These are phyloP conservation scores for Rachycentron canadum DNA, from an alignment of 2,797 vertebrate species.

Conservation along the genomic window DNA sequence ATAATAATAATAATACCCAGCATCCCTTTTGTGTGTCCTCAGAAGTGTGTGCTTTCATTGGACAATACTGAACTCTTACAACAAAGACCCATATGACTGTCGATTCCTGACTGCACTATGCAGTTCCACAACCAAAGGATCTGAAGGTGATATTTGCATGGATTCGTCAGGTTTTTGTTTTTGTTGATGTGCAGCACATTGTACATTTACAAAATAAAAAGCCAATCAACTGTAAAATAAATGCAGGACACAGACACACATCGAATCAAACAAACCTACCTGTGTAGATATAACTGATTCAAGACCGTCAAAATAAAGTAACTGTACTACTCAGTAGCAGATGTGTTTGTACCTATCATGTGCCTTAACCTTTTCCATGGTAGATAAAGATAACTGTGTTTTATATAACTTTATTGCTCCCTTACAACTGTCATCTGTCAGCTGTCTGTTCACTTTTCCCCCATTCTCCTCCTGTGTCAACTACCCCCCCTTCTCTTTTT, in stretches of 20 bases:
- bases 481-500: slow-evolving; percentile 43
- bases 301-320: slow-evolving; percentile 85
- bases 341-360: slow-evolving; percentile 98
- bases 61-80: slow-evolving; percentile 61
- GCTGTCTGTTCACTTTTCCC: slow-evolving; percentile 41
- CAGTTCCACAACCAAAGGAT: slow-evolving; percentile 85
- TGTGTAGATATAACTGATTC: slow-evolving; percentile 86
- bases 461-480: slow-evolving; percentile 56
- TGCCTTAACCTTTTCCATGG: slow-evolving; percentile 99
- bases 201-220: slow-evolving; percentile 74
- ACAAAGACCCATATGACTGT: slow-evolving; percentile 68
- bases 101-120: slow-evolving; percentile 76
- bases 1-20: slow-evolving; percentile 63
- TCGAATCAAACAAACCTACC: slow-evolving; percentile 78
- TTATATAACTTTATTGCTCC: slow-evolving; percentile 86
- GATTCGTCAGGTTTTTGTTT: slow-evolving; percentile 42
- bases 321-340: slow-evolving; percentile 91
- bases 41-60: slow-evolving; percentile 78
- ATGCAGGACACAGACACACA: slow-evolving; percentile 61
- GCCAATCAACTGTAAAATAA: slow-evolving; percentile 59
- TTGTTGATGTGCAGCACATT: slow-evolving; percentile 65
- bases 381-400: slow-evolving; percentile 90
- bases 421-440: slow-evolving; percentile 67
- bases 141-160: slow-evolving; percentile 67
- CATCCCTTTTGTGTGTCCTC: slow-evolving; percentile 77